Percentiles rank a stretch among this genome's conserved stretches.
phyloP scores from a whole-genome alignment of 2,888 invertebrate species.

The Callyntrura sp. region DNA sequence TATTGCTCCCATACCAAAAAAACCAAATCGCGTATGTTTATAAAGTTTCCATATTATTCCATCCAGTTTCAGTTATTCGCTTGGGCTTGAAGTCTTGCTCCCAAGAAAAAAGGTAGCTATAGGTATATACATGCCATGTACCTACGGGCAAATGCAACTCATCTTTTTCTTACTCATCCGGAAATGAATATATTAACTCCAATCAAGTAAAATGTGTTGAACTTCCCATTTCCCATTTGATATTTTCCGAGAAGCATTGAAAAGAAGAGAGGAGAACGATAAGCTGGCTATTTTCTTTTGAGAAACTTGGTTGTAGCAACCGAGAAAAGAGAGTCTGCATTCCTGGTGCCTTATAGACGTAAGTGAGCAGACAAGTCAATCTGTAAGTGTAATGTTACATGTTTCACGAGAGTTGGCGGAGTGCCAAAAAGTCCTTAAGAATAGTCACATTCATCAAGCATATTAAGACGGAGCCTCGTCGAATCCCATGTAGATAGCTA shows the following conservation, averaged over 20 bases:
- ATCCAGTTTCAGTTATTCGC: not conserved
- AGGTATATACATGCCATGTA: not conserved
- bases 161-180: slow-evolving; percentile 21
- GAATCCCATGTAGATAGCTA: slow-evolving; percentile 21
- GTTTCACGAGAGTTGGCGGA: slow-evolving; percentile 44
- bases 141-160: no score
- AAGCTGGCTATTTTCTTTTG: not conserved
- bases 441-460: slow-evolving; percentile 75
- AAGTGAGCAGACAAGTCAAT: slow-evolving; percentile 66
- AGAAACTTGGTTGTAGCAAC: not conserved
- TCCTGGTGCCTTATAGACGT: slow-evolving; percentile 26
- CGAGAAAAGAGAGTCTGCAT: slow-evolving; percentile 6
- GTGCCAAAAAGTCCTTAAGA: slow-evolving; percentile 73
- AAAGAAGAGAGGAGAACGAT: slow-evolving; percentile 21
- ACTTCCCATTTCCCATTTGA: not conserved
- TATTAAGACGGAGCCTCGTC: slow-evolving; percentile 52
- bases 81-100: not conserved
- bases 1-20: no score
- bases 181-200: slow-evolving; percentile 51
- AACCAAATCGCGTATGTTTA: no score
- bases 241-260: slow-evolving; percentile 17
- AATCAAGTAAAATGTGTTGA: slow-evolving; percentile 46
- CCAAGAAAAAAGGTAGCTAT: not conserved
- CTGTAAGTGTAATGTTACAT: slow-evolving; percentile 48
- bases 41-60: no score